Evolutionary conservation across 2,888 invertebrate genomes (phyloP).

Genomic region (Brachycybe producta): DNA sequence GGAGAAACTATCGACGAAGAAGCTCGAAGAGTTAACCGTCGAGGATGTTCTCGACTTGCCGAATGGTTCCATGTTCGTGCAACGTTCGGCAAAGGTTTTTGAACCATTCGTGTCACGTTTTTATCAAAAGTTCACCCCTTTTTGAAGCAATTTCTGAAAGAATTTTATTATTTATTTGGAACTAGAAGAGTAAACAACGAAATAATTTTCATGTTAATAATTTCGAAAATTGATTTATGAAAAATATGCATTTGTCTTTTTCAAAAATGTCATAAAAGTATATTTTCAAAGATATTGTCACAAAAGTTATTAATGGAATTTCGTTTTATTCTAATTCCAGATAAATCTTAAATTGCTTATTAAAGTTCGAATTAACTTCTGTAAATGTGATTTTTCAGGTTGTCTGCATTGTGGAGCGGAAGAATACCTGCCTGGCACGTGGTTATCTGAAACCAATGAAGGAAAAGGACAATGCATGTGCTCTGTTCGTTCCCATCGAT

Average conservation of each 20-base stretch:
- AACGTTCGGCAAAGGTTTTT: conserved; percentile 35
- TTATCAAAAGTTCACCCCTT: neutral
- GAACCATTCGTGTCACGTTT: neutral
- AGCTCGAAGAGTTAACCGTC: conserved; percentile 10
- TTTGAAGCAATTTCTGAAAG: neutral
- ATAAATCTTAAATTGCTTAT: too few species aligned
- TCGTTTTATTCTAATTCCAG: too few species aligned
- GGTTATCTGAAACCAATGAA: conserved; percentile 51
- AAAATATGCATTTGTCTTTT: too few species aligned
- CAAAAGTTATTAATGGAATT: too few species aligned
- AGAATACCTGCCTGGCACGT: conserved; percentile 58
- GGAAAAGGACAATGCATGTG: conserved; percentile 46
- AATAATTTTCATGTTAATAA: neutral
- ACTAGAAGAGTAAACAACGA: neutral
- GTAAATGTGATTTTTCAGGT: conserved; percentile 39
- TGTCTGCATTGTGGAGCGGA: conserved; percentile 57
- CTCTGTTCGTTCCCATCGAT: conserved; percentile 67
- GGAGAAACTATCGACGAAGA: neutral
- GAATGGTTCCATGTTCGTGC: conserved; percentile 27
- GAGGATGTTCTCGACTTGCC: conserved; percentile 22
- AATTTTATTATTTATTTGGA: neutral
- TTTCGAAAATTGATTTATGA: too few species aligned
- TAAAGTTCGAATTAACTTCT: neutral
- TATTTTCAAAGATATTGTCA: too few species aligned
- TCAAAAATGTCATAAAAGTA: too few species aligned